phyloP scores from a whole-genome alignment of 2,113 vertebrate genomes.

The Pampusana beccarii region DNA sequence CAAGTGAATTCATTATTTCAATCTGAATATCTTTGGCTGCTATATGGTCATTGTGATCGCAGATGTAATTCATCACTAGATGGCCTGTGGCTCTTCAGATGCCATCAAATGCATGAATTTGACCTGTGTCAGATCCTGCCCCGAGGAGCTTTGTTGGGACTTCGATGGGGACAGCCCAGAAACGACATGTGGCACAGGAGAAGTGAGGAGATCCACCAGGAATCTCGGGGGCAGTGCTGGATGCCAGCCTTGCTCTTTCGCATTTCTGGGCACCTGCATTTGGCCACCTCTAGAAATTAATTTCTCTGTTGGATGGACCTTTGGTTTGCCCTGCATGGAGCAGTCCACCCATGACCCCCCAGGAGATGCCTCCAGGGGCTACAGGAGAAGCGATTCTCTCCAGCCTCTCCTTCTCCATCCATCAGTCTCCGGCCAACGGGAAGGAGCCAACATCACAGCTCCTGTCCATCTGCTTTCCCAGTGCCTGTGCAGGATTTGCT shows the following conservation, averaged over 20 bases:
- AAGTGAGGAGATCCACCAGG: background rate
- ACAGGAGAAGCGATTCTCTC: background rate
- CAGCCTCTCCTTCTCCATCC: background rate
- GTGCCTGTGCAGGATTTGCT: background rate
- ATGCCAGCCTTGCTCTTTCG: background rate
- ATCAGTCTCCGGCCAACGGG: fast-evolving
- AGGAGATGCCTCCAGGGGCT: background rate
- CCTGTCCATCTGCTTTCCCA: background rate
- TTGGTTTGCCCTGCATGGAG: background rate
- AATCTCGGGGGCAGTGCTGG: fast-evolving
- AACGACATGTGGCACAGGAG: background rate
- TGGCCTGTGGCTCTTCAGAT: background rate
- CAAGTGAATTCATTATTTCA: background rate
- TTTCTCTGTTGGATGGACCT: fast-evolving
- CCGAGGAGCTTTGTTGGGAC: background rate
- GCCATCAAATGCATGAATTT: background rate
- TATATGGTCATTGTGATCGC: background rate
- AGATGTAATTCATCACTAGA: background rate
- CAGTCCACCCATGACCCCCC: fast-evolving
- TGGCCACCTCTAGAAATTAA: background rate
- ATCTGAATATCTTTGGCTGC: background rate
- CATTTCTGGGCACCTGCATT: background rate
- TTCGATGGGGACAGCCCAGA: background rate
- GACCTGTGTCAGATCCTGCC: background rate
- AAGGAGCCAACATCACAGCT: background rate